These are phyloP conservation scores for Cichlasoma orientale DNA, from an alignment of 2,797 vertebrate species.

Conservation along the genomic window DNA sequence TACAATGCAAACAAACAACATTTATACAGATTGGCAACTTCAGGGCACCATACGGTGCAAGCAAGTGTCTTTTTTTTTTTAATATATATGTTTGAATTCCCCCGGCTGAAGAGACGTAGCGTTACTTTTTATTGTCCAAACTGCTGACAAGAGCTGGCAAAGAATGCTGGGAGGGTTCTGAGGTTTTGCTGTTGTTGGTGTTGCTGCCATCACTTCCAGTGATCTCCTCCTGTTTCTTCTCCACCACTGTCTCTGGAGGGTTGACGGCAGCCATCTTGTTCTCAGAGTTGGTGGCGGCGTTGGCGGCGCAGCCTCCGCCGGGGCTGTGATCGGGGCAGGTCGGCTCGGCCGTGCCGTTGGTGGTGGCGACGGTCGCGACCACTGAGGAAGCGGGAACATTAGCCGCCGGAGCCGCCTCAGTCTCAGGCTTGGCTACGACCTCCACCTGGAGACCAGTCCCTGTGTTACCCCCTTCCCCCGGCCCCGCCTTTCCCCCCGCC, in stretches of 20 bases:
- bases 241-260: conserved; percentile 78
- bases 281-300: conserved; percentile 62
- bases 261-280: conserved; percentile 82
- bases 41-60: conserved; percentile 90
- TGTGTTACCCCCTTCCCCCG: conserved; percentile 18
- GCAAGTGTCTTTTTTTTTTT: conserved; percentile 79
- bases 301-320: conserved; percentile 26
- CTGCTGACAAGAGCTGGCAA: conserved; percentile 91
- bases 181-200: conserved; percentile 85
- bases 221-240: conserved; percentile 81
- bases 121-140: conserved; percentile 93
- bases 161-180: conserved; percentile 87
- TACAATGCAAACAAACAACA: conserved; percentile 89
- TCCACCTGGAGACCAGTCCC: conserved; percentile 40
- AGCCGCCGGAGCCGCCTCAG: conserved; percentile 35
- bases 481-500: background rate
- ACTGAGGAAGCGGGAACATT: conserved; percentile 28
- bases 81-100: conserved; percentile 76
- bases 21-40: conserved; percentile 98
- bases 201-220: conserved; percentile 80
- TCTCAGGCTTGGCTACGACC: conserved; percentile 38
- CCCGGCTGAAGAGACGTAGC: conserved; percentile 66
- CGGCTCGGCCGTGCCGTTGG: conserved; percentile 65
- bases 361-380: conserved; percentile 37
- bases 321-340: conserved; percentile 39